Conservation (phyloP, 2,113 vertebrate species). For the Hypocryptadius cinnamomeus region DNA sequence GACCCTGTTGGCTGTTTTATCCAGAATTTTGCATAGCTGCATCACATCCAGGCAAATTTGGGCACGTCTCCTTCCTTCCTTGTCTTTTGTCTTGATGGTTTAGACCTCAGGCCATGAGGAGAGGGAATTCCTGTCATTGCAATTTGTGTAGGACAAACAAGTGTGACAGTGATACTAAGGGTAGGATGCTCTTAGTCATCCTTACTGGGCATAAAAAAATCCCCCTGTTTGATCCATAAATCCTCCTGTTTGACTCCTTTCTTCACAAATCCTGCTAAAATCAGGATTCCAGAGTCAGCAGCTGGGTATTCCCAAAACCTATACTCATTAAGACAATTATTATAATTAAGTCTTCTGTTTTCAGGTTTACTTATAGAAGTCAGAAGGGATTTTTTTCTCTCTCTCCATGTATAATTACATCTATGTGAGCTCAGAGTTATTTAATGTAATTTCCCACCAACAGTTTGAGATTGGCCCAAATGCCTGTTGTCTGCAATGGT, state of each 20-base stretch:
- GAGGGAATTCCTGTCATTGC: neutral
- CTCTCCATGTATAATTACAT: neutral
- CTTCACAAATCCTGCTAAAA: neutral
- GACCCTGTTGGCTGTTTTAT: neutral
- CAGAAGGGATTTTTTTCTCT: neutral
- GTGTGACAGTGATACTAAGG: neutral
- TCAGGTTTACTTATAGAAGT: conserved; percentile 5
- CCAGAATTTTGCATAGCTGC: neutral
- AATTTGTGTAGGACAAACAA: neutral
- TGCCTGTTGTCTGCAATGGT: neutral
- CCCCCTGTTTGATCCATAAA: neutral
- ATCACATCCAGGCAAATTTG: neutral
- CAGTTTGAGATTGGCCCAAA: neutral
- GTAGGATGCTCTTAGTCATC: neutral
- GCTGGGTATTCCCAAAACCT: conserved; percentile 10
- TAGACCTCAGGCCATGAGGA: neutral
- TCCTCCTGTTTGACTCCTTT: neutral
- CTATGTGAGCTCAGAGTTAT: neutral
- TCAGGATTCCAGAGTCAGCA: neutral
- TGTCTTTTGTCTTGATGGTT: neutral
- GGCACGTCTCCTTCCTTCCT: neutral
- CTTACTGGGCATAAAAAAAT: neutral
- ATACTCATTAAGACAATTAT: conserved; percentile 18
- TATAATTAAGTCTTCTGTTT: conserved; percentile 39
- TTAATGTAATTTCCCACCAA: neutral